phyloP scores from a whole-genome alignment of 2,113 vertebrate genomes.

The Pristiophorus japonicus region DNA sequence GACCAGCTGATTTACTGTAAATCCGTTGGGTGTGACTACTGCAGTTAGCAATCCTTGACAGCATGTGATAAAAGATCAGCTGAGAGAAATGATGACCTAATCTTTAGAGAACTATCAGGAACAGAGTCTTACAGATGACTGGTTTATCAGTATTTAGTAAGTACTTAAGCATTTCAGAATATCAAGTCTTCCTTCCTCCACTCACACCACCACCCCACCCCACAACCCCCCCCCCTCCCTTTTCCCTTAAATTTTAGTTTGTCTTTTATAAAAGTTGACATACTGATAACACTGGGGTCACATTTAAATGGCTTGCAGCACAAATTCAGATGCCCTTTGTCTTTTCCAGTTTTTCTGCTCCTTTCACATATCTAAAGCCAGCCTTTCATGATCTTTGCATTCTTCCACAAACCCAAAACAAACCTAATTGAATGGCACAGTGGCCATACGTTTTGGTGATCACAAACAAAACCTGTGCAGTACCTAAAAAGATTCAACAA shows the following conservation, averaged over 20 bases:
- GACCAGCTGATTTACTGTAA: not conserved
- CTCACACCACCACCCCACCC: too few relatives aligned
- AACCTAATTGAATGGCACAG: not conserved
- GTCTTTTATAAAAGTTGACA: not conserved
- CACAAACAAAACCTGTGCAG: not conserved
- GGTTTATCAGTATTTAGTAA: not conserved
- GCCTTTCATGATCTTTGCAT: not conserved
- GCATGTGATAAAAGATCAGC: slow-evolving; percentile 32
- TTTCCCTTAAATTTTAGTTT: not conserved
- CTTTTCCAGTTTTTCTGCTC: not conserved
- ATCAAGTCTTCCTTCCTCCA: not conserved
- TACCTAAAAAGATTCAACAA: not conserved
- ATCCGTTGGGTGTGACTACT: not conserved
- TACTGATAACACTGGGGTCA: too few relatives aligned
- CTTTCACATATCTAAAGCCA: not conserved
- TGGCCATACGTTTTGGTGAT: not conserved
- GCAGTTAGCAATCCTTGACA: not conserved
- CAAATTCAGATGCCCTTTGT: not conserved
- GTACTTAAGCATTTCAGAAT: not conserved
- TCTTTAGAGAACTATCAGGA: not conserved
- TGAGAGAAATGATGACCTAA: slow-evolving; percentile 28
- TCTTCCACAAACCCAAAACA: not conserved
- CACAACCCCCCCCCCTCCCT: too few relatives aligned
- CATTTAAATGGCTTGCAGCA: too few relatives aligned
- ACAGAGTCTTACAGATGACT: not conserved